phyloP scores from a whole-genome alignment of 2,113 vertebrate genomes.

The Burhinus oedicnemus region DNA sequence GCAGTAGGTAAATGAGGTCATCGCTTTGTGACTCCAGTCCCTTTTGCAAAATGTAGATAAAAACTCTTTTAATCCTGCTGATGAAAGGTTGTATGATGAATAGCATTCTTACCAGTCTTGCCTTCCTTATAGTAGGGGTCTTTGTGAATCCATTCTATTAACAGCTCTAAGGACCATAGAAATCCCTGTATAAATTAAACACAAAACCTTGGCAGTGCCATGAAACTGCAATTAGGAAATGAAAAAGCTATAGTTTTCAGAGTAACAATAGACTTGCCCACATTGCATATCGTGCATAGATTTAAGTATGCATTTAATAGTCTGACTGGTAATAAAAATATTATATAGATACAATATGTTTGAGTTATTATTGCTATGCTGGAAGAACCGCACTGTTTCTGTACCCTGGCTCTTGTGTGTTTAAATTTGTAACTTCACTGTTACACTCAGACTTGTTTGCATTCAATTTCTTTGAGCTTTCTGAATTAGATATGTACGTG shows the following conservation, averaged over 20 bases:
- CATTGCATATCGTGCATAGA: slow-evolving; percentile 58
- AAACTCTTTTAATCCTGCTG: slow-evolving; percentile 68
- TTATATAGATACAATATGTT: slow-evolving; percentile 65
- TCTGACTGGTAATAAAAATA: slow-evolving; percentile 68
- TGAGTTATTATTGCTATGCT: slow-evolving; percentile 36
- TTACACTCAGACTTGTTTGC: slow-evolving; percentile 36
- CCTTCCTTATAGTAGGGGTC: slow-evolving; percentile 43
- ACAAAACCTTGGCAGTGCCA: slow-evolving; percentile 54
- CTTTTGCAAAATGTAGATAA: slow-evolving; percentile 65
- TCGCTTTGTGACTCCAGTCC: slow-evolving; percentile 15
- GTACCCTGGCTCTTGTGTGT: slow-evolving; percentile 30
- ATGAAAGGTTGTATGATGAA: slow-evolving; percentile 62
- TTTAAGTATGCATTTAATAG: slow-evolving; percentile 72
- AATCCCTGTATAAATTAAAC: slow-evolving; percentile 68
- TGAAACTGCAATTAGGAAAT: slow-evolving; percentile 68
- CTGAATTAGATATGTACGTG: slow-evolving; percentile 42
- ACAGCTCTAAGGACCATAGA: slow-evolving; percentile 56
- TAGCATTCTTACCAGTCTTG: slow-evolving; percentile 44
- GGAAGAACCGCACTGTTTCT: slow-evolving; percentile 44
- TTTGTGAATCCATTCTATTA: slow-evolving; percentile 63
- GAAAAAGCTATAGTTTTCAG: slow-evolving; percentile 66
- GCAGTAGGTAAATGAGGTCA: slow-evolving; percentile 68
- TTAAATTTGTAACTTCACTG: slow-evolving; percentile 60
- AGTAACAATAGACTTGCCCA: slow-evolving; percentile 63
- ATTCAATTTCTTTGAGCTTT: slow-evolving; percentile 51